A percentile compares a stretch with the other conserved stretches of the same genome.
phyloP scores from a whole-genome alignment of 2,888 invertebrate genomes.

The Kuschelorhynchus macadamiae region DNA sequence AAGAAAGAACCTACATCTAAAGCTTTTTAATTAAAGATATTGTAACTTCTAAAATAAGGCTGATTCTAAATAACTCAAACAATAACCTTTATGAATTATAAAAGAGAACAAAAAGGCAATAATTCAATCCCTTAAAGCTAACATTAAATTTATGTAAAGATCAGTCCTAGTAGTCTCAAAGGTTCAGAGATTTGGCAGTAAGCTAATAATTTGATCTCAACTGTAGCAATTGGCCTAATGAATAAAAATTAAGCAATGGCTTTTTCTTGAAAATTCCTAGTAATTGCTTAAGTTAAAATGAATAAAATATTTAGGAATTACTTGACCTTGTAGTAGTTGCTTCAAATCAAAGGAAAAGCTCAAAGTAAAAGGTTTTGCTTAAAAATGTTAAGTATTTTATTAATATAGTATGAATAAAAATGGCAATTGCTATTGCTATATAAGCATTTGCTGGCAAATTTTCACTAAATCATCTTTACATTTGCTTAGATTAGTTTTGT shows the following conservation, averaged over 20 bases:
- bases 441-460: conserved; percentile 19
- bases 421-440: conserved; percentile 14
- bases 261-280: conserved; percentile 8
- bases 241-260: conserved; percentile 20
- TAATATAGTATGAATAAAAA: not conserved
- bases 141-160: too few species aligned
- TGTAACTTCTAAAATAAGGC: too few species aligned
- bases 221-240: conserved; percentile 17
- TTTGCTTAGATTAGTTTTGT: conserved; percentile 5
- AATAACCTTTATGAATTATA: too few species aligned
- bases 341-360: conserved; percentile 3
- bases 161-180: too few species aligned
- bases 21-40: too few species aligned
- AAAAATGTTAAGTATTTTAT: not conserved
- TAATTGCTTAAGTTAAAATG: conserved; percentile 10
- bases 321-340: conserved; percentile 21
- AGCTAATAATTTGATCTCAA: too few species aligned
- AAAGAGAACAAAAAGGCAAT: too few species aligned
- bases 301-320: conserved; percentile 22
- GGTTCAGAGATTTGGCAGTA: too few species aligned
- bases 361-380: conserved; percentile 10
- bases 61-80: too few species aligned
- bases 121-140: too few species aligned
- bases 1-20: too few species aligned
- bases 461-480: conserved; percentile 2